Base-by-base conservation (phyloP, 2,888 invertebrate genomes). In the Eupithecia vulgata region DNA sequence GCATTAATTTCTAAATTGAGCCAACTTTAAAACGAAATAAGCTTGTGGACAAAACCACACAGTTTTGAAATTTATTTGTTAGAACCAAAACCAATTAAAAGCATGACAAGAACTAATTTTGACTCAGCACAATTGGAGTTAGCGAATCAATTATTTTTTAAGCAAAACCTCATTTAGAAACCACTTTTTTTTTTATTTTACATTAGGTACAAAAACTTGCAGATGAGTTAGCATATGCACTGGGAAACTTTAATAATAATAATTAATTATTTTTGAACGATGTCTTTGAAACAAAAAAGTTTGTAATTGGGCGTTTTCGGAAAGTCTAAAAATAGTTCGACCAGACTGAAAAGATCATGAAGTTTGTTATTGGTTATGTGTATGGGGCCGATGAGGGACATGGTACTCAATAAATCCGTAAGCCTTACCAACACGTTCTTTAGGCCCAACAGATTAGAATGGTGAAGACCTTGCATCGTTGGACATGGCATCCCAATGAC, bases 41-140 rank as follows among this genome's bases (percentile, higher is more conserved):
- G 62, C n/a, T 62, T 62, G 17, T 35, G 7, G 35, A n/a, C n/a
- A 62, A 37, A 30, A 62, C 62, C 37, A 5, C 37, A 7, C 8
- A 37, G 62, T 64, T 64, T 62, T n/a, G n/a, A 37, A 64, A 35
- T 64, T 12, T 21, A 37, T 64, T 37, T 37, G 62, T 1, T 37
- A n/a, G 10, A n/a, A 12, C 37, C 62, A 35, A 64, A 64, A 64
- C n/a, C 37, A 64, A 64, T 64, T 64, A 21, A 37, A 62, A 35
- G n/a, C 62, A 35, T 35, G 62, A 64, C 35, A n/a, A 37, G 10
- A 35, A n/a, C 62, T 64, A 64, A 64, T 17, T 64, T 35, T 35
- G n/a, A 64, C 62, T 37, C 62, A n/a, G 37, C 62, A 37, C n/a
- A 64, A 64, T 64, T 34, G n/a, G n/a, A 35, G 34, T 2, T 62